phyloP scores from a whole-genome alignment of 37 sponge, comb jelly and placozoan species.

The Beroe ovata region DNA sequence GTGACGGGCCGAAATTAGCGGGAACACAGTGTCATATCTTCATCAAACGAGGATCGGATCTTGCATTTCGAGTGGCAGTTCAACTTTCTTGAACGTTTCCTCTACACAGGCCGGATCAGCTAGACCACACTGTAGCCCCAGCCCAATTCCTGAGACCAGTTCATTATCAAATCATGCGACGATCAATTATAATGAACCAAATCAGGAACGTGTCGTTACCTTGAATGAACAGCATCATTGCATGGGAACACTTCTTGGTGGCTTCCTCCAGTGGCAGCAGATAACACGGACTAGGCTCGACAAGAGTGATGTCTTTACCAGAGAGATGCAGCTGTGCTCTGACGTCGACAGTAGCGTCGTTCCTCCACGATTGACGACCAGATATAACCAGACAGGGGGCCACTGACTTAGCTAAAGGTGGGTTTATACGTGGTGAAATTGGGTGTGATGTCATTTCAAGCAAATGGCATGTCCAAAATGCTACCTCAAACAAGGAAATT shows the following conservation, averaged over 20 bases:
- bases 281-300: constrained; percentile 53
- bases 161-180: too few relatives aligned
- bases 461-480: too few relatives aligned
- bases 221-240: constrained; percentile 67
- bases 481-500: too few relatives aligned
- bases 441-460: too few relatives aligned
- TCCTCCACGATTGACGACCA: constrained; percentile 50
- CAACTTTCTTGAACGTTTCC: neutral
- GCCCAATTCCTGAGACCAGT: constrained; percentile 5
- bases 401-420: constrained; percentile 29
- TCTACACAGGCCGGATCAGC: neutral
- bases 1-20: neutral
- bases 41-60: constrained; percentile 7
- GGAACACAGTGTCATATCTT: neutral
- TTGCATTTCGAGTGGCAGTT: neutral
- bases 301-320: constrained; percentile 29
- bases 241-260: neutral
- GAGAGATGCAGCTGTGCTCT: neutral
- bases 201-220: neutral
- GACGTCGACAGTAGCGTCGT: constrained; percentile 30
- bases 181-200: too few relatives aligned
- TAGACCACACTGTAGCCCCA: neutral
- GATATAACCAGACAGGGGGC: constrained; percentile 32
- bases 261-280: constrained; percentile 47
- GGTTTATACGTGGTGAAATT: too few relatives aligned